Evolutionary conservation across 1,140 invertebrate species (phyloP).

Genomic region (Metopolophium dirhodum): DNA sequence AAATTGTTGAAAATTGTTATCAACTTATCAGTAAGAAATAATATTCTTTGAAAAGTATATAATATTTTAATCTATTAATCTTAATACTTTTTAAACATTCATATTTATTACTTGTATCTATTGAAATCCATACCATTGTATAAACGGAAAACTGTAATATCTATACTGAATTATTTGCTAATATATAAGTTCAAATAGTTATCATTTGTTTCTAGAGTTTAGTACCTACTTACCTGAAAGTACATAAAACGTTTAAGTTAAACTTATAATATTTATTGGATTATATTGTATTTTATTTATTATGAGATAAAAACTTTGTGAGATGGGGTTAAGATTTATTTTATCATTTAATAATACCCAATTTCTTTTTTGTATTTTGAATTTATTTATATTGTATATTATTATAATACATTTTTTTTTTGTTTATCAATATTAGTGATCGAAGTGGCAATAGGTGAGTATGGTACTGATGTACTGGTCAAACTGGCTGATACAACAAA

Average conservation of each 20-base stretch:
- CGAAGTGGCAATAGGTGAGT: conserved; percentile 80
- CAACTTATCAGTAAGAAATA: no score
- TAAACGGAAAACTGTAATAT: neutral
- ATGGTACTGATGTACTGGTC: conserved; percentile 64
- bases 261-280: neutral
- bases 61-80: no score
- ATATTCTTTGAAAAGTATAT: no score
- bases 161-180: neutral
- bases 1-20: no score
- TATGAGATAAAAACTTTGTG: neutral
- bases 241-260: neutral
- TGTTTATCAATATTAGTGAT: conserved; percentile 70
- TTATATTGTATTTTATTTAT: neutral
- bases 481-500: conserved; percentile 24
- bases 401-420: neutral
- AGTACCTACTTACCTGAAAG: neutral
- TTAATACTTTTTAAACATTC: no score
- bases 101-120: no score
- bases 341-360: neutral
- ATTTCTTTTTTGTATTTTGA: neutral
- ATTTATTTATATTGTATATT: neutral
- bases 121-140: no score
- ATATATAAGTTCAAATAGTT: neutral
- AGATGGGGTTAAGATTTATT: neutral
- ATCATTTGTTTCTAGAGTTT: neutral